These are phyloP conservation scores for Tringa solitaria DNA, from an alignment of 2,113 vertebrate species.

Conservation along the genomic window DNA sequence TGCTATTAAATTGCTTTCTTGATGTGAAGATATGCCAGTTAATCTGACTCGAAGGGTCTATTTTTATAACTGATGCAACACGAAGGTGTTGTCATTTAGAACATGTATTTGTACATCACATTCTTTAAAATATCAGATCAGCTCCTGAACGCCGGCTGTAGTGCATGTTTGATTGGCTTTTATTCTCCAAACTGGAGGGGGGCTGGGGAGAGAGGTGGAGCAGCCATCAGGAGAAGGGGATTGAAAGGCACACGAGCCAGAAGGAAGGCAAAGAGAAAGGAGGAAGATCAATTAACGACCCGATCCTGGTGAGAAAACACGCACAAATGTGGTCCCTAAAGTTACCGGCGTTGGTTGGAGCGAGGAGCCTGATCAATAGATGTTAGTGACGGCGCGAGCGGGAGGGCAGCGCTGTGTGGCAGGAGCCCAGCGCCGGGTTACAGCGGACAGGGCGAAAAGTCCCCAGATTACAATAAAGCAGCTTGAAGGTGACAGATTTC, in stretches of 20 bases:
- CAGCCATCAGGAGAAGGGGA: not conserved
- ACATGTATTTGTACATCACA: not conserved
- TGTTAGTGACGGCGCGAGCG: fast-evolving
- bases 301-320: not conserved
- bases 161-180: not conserved
- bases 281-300: not conserved
- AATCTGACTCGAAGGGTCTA: not conserved
- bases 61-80: not conserved
- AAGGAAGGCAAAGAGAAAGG: not conserved
- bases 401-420: not conserved
- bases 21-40: not conserved
- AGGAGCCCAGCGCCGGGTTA: not conserved
- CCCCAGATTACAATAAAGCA: constrained; percentile 49
- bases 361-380: not conserved
- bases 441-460: not conserved
- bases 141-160: fast-evolving
- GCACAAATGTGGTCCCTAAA: not conserved
- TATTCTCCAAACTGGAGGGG: not conserved
- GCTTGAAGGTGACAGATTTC: constrained; percentile 68
- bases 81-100: not conserved
- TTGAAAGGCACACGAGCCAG: not conserved
- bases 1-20: not conserved
- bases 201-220: not conserved
- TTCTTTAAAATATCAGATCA: not conserved
- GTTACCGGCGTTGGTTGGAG: not conserved